Percentiles rank a stretch among this genome's conserved stretches.
phyloP scores from a whole-genome alignment of 2,113 vertebrate genomes.

The Eulacestoma nigropectus region DNA sequence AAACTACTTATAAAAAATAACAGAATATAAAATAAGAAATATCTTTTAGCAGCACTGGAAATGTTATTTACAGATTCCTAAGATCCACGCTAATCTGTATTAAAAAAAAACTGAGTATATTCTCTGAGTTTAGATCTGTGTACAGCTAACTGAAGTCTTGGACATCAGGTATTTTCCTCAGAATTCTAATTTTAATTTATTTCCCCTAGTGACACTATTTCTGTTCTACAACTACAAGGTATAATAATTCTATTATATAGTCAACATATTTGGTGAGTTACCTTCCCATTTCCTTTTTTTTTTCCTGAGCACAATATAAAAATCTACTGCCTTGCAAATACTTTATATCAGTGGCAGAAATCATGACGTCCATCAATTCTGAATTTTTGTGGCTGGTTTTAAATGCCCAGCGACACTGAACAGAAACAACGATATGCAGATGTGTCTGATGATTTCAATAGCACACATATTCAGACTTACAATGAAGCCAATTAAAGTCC shows the following conservation, averaged over 20 bases:
- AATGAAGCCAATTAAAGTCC: neutral
- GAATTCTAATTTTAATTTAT: neutral
- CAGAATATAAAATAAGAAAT: neutral
- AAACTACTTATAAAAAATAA: neutral
- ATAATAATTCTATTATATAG: neutral
- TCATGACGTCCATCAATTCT: neutral
- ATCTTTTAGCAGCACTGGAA: neutral
- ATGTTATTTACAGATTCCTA: neutral
- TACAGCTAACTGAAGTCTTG: neutral
- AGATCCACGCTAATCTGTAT: neutral
- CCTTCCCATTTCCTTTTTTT: accelerated
- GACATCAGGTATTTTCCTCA: neutral
- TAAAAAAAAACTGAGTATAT: neutral
- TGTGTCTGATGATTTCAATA: neutral
- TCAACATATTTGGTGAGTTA: neutral
- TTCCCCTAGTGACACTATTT: neutral
- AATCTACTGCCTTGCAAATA: neutral
- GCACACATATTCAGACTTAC: neutral
- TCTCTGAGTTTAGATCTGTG: neutral
- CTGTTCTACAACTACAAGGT: neutral
- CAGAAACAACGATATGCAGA: neutral
- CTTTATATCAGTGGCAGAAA: neutral
- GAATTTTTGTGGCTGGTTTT: neutral
- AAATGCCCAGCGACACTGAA: neutral
- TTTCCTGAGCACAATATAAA: neutral